Evolutionary conservation across 2,797 vertebrate genomes (phyloP), one percentile per base, ranked within the genome.

Genomic region (Potorous gilbertii): DNA sequence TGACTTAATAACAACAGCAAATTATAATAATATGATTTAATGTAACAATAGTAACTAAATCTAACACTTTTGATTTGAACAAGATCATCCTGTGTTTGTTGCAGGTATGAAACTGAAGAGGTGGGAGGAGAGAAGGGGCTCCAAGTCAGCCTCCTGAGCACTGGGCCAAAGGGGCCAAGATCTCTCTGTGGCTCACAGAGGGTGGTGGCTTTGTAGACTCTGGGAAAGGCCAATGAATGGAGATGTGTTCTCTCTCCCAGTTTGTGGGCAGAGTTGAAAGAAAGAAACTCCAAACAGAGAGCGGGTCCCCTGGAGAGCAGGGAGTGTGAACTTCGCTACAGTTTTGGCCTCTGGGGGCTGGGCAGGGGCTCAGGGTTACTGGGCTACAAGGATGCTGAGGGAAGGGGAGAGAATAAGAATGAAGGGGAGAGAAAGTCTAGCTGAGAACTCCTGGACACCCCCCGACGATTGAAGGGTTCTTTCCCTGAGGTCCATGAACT

Each of bases 241-340:
- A 34, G 34, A 2, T 50, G 46, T 0, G 21, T 55, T 89, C 91
- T 54, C 1, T 0, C 0, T 34, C 31, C 93, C 1, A 2, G 93
- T 13, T 59, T 24, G 59, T 18, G 21, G 54, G 66, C 98, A 97
- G 96, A 92, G 90, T 93, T 94, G 94, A 96, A 95, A 96, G 96
- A 97, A 96, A 95, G 54, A 97, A 96, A 95, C 95, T 95, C 56
- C 46, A 55, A n/a, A 91, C 54, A 31, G 3, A 87, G 74, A 87
- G 74, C n/a, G 9, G 40, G 40, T 87, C 74, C 74, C 74, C 74
- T 87, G 74, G 74, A 87, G 74, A 87, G 74, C 21, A 3, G 24
- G 21, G 21, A 87, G 74, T 50, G 21, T 87, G 40, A 87, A 87
- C 74, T 87, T 87, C 6, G 18, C 74, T 87, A 87, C 40, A 46